These are phyloP conservation scores for Hypomecis atomaria DNA, from an alignment of 2,888 invertebrate species.

Conservation along the genomic window DNA sequence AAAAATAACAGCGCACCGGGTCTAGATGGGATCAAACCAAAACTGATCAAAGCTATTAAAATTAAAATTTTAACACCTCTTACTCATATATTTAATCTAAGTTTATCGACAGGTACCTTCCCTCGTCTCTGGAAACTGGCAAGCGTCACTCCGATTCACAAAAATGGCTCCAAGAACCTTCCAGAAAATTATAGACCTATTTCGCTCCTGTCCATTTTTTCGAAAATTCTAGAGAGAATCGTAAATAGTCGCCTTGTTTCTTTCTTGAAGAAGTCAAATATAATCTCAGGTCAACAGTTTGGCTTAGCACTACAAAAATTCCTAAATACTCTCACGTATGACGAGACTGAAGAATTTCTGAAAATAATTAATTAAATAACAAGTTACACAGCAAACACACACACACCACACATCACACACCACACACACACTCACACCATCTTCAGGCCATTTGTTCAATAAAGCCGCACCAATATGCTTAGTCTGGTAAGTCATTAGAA, in stretches of 20 bases:
- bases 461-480: too few relatives aligned
- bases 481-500: too few relatives aligned
- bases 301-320: too few relatives aligned
- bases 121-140: not conserved
- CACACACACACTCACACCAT: too few relatives aligned
- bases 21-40: not conserved
- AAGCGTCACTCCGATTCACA: not conserved
- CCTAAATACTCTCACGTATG: too few relatives aligned
- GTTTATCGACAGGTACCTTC: not conserved
- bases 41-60: not conserved
- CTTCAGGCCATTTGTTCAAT: too few relatives aligned
- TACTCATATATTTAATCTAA: not conserved
- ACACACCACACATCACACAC: too few relatives aligned
- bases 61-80: not conserved
- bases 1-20: slow-evolving; percentile 1
- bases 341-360: too few relatives aligned
- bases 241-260: not conserved
- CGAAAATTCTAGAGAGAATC: not conserved
- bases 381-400: too few relatives aligned
- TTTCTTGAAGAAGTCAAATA: not conserved
- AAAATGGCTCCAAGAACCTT: not conserved
- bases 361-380: too few relatives aligned
- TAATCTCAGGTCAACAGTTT: not conserved
- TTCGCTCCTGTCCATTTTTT: not conserved
- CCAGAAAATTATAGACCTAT: slow-evolving; percentile 3